These are phyloP conservation scores for Sciurus carolinensis DNA, from an alignment of 2,797 vertebrate genomes.

Conservation along the genomic window DNA sequence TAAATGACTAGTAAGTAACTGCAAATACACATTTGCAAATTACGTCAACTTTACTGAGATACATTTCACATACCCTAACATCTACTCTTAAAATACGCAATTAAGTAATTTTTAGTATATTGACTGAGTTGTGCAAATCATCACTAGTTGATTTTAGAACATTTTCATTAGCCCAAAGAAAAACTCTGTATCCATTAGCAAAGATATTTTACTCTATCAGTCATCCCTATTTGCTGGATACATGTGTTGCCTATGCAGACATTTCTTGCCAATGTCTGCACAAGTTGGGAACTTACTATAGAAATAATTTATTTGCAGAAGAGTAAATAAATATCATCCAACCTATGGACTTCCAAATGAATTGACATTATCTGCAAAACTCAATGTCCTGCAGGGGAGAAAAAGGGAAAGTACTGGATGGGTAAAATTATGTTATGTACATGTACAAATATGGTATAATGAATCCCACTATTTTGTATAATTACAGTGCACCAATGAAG, in stretches of 20 bases:
- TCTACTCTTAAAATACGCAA: constrained; percentile 44
- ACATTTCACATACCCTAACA: constrained; percentile 11
- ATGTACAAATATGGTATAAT: too few species aligned
- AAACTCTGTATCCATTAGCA: not conserved
- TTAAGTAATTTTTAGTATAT: constrained; percentile 7
- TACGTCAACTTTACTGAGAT: not conserved
- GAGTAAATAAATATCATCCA: constrained; percentile 45
- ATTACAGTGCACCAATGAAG: too few species aligned
- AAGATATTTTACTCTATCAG: not conserved
- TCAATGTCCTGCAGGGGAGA: not conserved
- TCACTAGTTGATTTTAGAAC: constrained; percentile 36
- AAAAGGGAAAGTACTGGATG: too few species aligned
- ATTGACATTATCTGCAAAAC: constrained; percentile 9
- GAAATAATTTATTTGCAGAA: constrained; percentile 63
- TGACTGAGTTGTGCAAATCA: not conserved
- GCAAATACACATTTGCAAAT: not conserved
- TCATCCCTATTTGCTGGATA: not conserved
- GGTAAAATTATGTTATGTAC: too few species aligned
- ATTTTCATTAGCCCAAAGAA: not conserved
- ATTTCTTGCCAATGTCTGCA: not conserved
- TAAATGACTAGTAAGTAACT: not conserved
- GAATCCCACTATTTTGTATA: too few species aligned
- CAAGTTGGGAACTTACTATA: not conserved
- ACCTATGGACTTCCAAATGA: constrained; percentile 6
- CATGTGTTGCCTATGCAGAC: not conserved